Conservation (phyloP, 1,140 invertebrate genomes). For the Centruroides sculpturatus region DNA sequence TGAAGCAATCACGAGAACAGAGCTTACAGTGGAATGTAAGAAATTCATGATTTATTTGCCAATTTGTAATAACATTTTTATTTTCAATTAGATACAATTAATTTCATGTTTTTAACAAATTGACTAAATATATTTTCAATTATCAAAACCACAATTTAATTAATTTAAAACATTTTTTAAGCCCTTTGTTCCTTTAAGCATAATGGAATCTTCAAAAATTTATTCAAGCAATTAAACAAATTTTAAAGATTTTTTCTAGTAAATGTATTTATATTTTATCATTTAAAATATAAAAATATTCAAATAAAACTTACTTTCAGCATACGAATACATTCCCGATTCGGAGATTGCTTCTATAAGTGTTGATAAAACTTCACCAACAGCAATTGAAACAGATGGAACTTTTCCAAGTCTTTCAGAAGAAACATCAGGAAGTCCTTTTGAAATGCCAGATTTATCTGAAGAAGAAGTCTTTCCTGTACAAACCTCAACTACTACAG, state of each 20-base stretch:
- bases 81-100: too few species aligned
- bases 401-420: conserved; percentile 12
- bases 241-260: too few species aligned
- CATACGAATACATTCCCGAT: conserved; percentile 83
- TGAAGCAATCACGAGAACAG: conserved; percentile 59
- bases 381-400: conserved; percentile 3
- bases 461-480: conserved; percentile 10
- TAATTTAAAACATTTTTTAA: too few species aligned
- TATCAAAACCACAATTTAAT: too few species aligned
- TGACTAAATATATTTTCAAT: too few species aligned
- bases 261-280: too few species aligned
- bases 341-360: conserved; percentile 55
- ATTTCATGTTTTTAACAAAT: too few species aligned
- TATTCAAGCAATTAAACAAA: too few species aligned
- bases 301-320: conserved; percentile 38
- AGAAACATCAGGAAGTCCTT: conserved; percentile 13
- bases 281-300: neutral
- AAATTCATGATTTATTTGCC: neutral
- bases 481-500: neutral
- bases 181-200: too few species aligned
- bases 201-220: too few species aligned
- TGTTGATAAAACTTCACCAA: conserved; percentile 10
- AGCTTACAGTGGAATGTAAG: conserved; percentile 67
- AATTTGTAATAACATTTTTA: too few species aligned
- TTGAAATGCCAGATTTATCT: conserved; percentile 10